phyloP scores from a whole-genome alignment of 2,888 invertebrate genomes.

The Frankliniella intonsa region DNA sequence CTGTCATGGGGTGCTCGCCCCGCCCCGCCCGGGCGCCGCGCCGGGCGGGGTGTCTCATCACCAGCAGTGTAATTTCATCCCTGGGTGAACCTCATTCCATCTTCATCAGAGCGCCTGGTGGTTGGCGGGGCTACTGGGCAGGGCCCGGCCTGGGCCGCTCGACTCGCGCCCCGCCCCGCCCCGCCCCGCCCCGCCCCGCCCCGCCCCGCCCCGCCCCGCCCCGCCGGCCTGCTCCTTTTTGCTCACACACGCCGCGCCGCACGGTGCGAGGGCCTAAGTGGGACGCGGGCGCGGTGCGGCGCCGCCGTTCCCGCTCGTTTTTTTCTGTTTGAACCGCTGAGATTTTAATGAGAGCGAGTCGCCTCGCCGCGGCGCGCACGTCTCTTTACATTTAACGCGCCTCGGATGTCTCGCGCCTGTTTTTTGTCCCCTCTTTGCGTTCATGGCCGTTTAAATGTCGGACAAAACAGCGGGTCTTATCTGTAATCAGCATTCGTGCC shows the following conservation, averaged over 20 bases:
- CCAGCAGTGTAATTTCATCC: not conserved
- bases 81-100: conserved; percentile 16
- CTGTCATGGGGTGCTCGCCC: not conserved
- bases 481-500: no score
- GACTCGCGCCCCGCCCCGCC: not conserved
- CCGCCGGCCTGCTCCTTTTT: no score
- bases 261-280: not conserved
- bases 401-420: not conserved
- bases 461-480: no score
- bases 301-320: not conserved
- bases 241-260: not conserved
- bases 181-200: no score
- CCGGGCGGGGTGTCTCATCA: not conserved
- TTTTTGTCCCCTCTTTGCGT: not conserved
- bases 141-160: no score
- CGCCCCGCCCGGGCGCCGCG: not conserved
- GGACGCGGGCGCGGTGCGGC: not conserved
- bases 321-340: not conserved
- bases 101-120: not conserved
- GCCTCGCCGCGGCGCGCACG: no score
- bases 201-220: no score
- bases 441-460: no score
- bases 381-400: not conserved
- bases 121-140: no score
- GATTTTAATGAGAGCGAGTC: no score